Evolutionary conservation across 2,113 vertebrate genomes (phyloP).

Genomic region (Gopherus evgoodei): DNA sequence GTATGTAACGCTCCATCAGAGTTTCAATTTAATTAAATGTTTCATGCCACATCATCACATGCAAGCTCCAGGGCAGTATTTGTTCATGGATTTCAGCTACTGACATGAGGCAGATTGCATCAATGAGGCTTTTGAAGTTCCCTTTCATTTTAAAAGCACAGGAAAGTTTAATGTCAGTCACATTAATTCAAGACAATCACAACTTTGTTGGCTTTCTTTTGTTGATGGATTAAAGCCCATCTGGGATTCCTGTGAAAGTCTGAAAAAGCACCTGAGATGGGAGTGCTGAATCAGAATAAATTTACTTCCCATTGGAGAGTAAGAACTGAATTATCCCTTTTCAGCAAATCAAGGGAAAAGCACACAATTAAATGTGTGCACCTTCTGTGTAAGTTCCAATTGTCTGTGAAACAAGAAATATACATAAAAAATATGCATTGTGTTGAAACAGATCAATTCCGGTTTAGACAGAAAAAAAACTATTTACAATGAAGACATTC

Average conservation of each 20-base stretch:
- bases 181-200: neutral
- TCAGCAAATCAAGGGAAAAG: neutral
- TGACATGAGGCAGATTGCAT: neutral
- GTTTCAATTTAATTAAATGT: neutral
- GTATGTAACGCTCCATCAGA: neutral
- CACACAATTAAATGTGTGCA: neutral
- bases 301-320: neutral
- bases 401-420: neutral
- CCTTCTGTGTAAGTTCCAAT: neutral
- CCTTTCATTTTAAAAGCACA: constrained; percentile 11
- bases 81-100: neutral
- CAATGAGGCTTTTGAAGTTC: neutral
- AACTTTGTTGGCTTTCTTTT: neutral
- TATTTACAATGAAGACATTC: neutral
- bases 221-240: neutral
- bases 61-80: neutral
- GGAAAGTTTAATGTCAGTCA: neutral
- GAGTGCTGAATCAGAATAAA: neutral
- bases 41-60: neutral
- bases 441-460: neutral
- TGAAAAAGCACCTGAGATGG: neutral
- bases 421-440: neutral
- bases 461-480: neutral
- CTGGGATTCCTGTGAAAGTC: neutral
- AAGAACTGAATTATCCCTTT: neutral